phyloP scores from a whole-genome alignment of 2,113 vertebrate genomes.

The Sinosuthora webbiana region DNA sequence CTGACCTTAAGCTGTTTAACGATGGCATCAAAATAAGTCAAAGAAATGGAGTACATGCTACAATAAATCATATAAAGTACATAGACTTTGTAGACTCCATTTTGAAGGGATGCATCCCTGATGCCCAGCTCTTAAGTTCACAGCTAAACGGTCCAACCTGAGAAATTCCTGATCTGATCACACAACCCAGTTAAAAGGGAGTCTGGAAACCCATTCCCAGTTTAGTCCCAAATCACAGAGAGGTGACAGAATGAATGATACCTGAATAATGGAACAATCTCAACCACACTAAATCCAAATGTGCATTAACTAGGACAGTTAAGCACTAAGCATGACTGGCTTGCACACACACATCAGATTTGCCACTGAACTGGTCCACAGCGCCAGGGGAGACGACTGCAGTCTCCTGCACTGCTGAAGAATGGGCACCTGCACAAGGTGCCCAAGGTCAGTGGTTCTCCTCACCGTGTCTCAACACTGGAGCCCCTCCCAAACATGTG shows the following conservation, averaged over 20 bases:
- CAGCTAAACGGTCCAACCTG: neutral
- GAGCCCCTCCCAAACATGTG: neutral
- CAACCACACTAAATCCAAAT: neutral
- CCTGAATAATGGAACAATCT: neutral
- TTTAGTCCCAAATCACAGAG: neutral
- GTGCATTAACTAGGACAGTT: neutral
- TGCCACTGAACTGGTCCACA: fast-evolving
- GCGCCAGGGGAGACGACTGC: neutral
- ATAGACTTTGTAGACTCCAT: neutral
- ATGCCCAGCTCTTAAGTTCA: neutral
- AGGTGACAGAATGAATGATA: neutral
- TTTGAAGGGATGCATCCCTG: neutral
- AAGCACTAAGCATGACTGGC: neutral
- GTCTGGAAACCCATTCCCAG: neutral
- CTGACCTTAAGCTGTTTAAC: neutral
- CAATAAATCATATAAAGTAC: neutral
- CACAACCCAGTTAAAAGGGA: neutral
- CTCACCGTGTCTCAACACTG: neutral
- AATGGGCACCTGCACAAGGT: fast-evolving
- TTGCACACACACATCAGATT: neutral
- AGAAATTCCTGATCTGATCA: neutral
- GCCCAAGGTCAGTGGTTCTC: neutral
- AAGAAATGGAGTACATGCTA: neutral
- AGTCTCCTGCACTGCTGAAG: too few relatives aligned
- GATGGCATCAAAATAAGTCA: neutral